Conservation (phyloP, 2,797 vertebrate species). For the Heterohyrax brucei region DNA sequence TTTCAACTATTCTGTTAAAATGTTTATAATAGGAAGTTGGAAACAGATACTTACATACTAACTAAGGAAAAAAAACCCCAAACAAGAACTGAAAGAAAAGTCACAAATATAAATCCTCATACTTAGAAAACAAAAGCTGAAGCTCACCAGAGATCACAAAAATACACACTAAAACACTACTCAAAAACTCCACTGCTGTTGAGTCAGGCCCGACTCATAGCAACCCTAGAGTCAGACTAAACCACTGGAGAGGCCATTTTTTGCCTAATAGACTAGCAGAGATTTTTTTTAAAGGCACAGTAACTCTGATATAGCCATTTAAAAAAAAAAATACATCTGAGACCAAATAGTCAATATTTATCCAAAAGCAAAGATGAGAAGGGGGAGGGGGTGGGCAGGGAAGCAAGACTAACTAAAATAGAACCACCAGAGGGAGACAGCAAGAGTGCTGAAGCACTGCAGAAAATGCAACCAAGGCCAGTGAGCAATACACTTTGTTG, state of each 20-base stretch:
- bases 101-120: slow-evolving; percentile 25
- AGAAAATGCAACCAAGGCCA: no score
- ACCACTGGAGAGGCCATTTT: not conserved
- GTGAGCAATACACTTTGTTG: no score
- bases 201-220: no score
- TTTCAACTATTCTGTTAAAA: not conserved
- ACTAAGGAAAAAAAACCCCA: not conserved
- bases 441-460: no score
- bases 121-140: not conserved
- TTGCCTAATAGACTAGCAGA: not conserved
- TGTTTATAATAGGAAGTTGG: not conserved
- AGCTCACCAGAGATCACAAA: slow-evolving; percentile 14
- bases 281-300: not conserved
- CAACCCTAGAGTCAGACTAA: not conserved
- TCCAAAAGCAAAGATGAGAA: no score
- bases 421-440: no score
- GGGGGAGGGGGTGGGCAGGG: no score
- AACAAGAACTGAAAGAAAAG: not conserved
- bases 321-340: no score
- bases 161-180: not conserved
- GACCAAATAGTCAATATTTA: no score
- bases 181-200: no score
- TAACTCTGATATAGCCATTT: not conserved
- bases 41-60: slow-evolving; percentile 2
- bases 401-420: no score